Base-by-base conservation (phyloP, 2,888 invertebrate species). In the Coelopa pilipes region DNA sequence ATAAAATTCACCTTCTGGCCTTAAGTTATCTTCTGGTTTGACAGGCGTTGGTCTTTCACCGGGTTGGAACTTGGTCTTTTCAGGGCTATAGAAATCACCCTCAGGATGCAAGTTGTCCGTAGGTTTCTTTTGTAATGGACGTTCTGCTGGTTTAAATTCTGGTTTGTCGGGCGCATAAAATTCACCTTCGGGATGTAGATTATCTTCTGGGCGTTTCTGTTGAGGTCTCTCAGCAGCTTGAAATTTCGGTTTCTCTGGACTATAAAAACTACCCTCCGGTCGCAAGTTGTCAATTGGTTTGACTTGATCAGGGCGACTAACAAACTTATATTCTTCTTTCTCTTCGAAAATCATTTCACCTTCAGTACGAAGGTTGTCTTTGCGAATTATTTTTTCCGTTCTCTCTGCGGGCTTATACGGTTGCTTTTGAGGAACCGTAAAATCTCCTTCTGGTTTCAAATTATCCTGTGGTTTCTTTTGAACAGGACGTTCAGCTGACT, bases 1-100 rank as follows among this genome's bases (percentile, higher is more conserved):
- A 65, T 89, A 89, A 79, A 92, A 91, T 71, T 91, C 90, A 47
- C 90, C 90, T 83, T 90, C 92, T 0, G 90, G 89, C 74, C 87
- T 86, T 1, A 92, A 84, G 82, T 91, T 91, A 77, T 90, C 90
- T 13, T 83, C 80, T 1, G 88, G 89, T 73, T 83, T 87, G 0
- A 84, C 88, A n/a, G 86, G 85, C 19, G 86, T 82, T 0, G 88
- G 87, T 73, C 89, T 82, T 67, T 89, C 89, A 49, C 83, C 86
- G 17, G 86, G 86, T 66, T 78, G 80, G 79, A 85, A 90, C 0
- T 80, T 78, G 0, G 83, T 79, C 73, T 81, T 80, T 0, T 82
- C 80, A 0, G 81, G 83, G 15, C 73, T 74, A 19, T 79, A 80
- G 45, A 83, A 83, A 15, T 82, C 78, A 1, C 82, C 83, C 66